These are phyloP conservation scores for Ascaphus truei DNA, from an alignment of 2,113 vertebrate species.

Conservation along the genomic window DNA sequence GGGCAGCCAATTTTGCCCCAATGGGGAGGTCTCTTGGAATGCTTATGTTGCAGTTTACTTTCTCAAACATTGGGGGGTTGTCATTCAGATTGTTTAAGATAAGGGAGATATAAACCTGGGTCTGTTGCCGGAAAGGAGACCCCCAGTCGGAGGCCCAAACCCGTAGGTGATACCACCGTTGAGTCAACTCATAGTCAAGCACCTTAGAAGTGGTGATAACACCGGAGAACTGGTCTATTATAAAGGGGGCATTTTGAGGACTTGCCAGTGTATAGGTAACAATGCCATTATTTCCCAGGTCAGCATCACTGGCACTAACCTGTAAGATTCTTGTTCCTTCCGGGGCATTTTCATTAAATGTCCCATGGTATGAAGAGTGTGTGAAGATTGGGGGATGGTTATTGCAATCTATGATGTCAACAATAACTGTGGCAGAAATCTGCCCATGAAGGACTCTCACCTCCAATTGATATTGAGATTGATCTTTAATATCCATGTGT, in stretches of 20 bases:
- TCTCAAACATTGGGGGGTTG: slow-evolving; percentile 86
- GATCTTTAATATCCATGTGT: slow-evolving; percentile 69
- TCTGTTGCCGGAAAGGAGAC: slow-evolving; percentile 80
- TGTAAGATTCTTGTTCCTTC: slow-evolving; percentile 79
- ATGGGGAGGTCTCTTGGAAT: slow-evolving; percentile 69
- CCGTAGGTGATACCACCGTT: slow-evolving; percentile 77
- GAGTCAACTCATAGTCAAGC: slow-evolving; percentile 92
- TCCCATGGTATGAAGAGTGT: slow-evolving; percentile 66
- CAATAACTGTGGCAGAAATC: slow-evolving; percentile 60
- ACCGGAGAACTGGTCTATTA: slow-evolving; percentile 81
- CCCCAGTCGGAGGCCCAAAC: slow-evolving; percentile 92
- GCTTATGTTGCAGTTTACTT: slow-evolving; percentile 79
- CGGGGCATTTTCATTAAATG: slow-evolving; percentile 80
- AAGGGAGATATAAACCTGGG: slow-evolving; percentile 78
- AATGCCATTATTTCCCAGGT: slow-evolving; percentile 78
- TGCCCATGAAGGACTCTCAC: slow-evolving; percentile 64
- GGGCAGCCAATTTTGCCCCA: slow-evolving; percentile 61
- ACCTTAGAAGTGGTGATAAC: slow-evolving; percentile 77
- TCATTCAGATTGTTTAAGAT: slow-evolving; percentile 89
- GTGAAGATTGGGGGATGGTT: slow-evolving; percentile 80
- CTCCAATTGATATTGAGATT: slow-evolving; percentile 76
- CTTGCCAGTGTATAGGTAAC: slow-evolving; percentile 79
- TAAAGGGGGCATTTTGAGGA: slow-evolving; percentile 71
- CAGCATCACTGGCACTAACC: slow-evolving; percentile 74
- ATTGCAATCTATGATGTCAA: slow-evolving; percentile 83